Evolutionary conservation across 2,888 invertebrate species (phyloP), one percentile per base, ranked within the genome.

Genomic region (Sylvicola fuscatus): DNA sequence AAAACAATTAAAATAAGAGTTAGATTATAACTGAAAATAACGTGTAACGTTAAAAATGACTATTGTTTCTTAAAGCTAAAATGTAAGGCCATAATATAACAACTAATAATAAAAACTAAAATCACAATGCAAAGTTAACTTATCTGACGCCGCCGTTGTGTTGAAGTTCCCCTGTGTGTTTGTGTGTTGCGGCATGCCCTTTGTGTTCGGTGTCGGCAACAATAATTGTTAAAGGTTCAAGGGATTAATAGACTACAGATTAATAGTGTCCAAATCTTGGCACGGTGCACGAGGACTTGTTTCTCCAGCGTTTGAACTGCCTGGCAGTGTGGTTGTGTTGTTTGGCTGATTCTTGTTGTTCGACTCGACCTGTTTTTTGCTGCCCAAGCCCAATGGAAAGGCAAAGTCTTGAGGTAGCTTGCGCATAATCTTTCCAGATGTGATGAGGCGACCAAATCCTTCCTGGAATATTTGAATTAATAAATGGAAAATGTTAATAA

Each of bases 381-480:
- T 64, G 53, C 52, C 64, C 56, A 51, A 54, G 43, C 50, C 65
- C 42, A 80, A 66, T 3, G 74, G 71, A 43, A 79, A 74, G 51
- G 74, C 79, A 44, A 80, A 79, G 54, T 81, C 81, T 56, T 80
- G 81, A 37, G 81, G 81, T 55, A 81, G 62, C 53, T 81, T 78
- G 43, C 76, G 70, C 90, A 93, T 92, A 51, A 93, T 90, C 62
- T 89, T 89, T 40, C 93, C 95, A 34, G 89, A 89, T 10, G 93
- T 97, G 55, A 98, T 98, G 46, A 98, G 79, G 14, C 89, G 72
- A 33, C 93, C 93, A 60, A 93, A 95, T 47, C 93, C 93, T 66
- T 90, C 87, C 61, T 58, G 36, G 11, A 41, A 36, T 14, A n/a
- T 14, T 21, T 8, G 8, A 21, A 21, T 6, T 14, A 11, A 44